Conservation (phyloP, 2,888 invertebrate genomes). For the Nemurella pictetii region DNA sequence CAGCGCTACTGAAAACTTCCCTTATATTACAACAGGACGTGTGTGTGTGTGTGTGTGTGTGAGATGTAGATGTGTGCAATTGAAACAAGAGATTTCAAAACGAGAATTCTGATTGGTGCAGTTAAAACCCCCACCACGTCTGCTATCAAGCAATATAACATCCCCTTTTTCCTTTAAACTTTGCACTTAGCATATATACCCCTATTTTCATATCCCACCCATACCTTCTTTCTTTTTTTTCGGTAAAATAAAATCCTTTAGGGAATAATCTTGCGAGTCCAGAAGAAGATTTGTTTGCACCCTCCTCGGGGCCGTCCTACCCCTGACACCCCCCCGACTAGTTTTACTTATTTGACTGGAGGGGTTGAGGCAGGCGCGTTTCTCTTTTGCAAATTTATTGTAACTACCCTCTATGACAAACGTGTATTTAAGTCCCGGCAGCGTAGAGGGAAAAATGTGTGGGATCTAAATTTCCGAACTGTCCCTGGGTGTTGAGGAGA, state of each 20-base stretch:
- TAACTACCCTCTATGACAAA: constrained; percentile 37
- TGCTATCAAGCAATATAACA: constrained; percentile 31
- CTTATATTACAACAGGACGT: background rate
- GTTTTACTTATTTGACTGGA: constrained; percentile 24
- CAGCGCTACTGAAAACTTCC: background rate
- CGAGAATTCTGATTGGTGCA: constrained; percentile 38
- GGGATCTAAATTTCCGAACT: background rate
- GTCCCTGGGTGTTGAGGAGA: background rate
- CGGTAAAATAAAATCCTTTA: constrained; percentile 31
- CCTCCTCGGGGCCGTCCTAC: constrained; percentile 26
- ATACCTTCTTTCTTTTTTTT: constrained; percentile 21
- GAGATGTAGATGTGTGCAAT: constrained; percentile 1
- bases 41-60: background rate
- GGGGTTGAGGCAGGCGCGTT: constrained; percentile 11
- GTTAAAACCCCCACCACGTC: constrained; percentile 26
- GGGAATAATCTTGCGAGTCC: constrained; percentile 43
- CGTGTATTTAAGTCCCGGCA: constrained; percentile 21
- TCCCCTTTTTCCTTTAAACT: constrained; percentile 29
- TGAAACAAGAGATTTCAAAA: constrained; percentile 25
- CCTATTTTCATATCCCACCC: constrained; percentile 29
- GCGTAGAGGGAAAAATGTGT: background rate
- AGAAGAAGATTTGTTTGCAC: constrained; percentile 43
- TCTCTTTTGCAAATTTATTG: constrained; percentile 42
- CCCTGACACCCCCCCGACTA: background rate
- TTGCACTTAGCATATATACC: constrained; percentile 29